Conservation (phyloP, 1,140 invertebrate genomes). For the Eumaeus atala region DNA sequence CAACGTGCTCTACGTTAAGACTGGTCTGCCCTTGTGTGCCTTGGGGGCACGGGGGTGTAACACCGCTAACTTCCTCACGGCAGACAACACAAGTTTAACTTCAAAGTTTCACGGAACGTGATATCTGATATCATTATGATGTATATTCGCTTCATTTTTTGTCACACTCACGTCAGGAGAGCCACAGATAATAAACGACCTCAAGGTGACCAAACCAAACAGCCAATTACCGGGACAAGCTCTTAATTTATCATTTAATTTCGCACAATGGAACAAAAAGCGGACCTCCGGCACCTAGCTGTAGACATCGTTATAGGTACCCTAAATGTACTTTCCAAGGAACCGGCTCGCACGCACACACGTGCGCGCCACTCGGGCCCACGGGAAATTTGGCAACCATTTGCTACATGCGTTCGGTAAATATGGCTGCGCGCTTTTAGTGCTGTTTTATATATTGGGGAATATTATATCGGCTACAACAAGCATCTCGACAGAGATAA, state of each 20-base stretch:
- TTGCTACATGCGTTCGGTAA: slow-evolving; percentile 27
- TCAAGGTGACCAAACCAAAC: not conserved
- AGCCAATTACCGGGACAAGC: not conserved
- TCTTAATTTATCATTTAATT: slow-evolving; percentile 10
- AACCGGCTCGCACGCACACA: slow-evolving; percentile 44
- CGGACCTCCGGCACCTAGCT: slow-evolving; percentile 25
- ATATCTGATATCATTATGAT: too few relatives aligned
- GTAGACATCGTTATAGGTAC: slow-evolving; percentile 42
- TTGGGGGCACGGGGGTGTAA: too few relatives aligned
- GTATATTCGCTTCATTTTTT: too few relatives aligned
- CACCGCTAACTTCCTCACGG: too few relatives aligned
- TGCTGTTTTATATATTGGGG: not conserved
- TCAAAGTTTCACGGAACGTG: too few relatives aligned
- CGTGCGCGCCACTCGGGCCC: slow-evolving; percentile 24
- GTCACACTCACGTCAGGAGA: too few relatives aligned
- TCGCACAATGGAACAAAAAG: not conserved
- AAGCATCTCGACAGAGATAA: too few relatives aligned
- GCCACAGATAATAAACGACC: not conserved
- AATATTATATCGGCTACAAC: too few relatives aligned
- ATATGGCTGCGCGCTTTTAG: slow-evolving; percentile 13
- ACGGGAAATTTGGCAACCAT: slow-evolving; percentile 65
- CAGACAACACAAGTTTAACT: too few relatives aligned
- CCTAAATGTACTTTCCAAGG: slow-evolving; percentile 48
- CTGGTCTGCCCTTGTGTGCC: too few relatives aligned
- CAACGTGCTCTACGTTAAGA: too few relatives aligned